These are phyloP conservation scores for Hirtodrosophila confusa DNA, from an alignment of 2,888 invertebrate genomes.

Conservation along the genomic window DNA sequence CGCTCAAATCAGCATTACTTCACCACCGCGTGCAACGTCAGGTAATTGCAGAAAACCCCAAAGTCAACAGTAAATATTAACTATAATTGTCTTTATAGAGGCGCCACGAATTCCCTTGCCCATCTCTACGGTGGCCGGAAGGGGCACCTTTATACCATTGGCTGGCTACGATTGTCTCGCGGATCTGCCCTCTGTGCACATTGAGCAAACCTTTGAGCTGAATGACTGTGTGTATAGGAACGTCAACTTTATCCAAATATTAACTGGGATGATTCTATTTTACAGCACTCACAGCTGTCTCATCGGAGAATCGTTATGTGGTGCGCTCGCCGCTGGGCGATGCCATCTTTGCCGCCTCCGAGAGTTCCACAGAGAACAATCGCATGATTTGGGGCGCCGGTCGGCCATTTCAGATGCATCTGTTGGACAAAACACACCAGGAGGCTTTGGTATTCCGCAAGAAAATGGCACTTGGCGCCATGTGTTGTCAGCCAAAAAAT, in stretches of 20 bases:
- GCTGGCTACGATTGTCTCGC: conserved; percentile 90
- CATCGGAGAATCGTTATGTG: conserved; percentile 90
- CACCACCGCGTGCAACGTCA: conserved; percentile 67
- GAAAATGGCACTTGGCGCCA: conserved; percentile 88
- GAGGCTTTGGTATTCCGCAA: conserved; percentile 91
- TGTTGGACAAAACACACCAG: conserved; percentile 92
- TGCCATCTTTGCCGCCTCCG: conserved; percentile 90
- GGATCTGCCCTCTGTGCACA: conserved; percentile 88
- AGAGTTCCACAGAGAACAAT: conserved; percentile 87
- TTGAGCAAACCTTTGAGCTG: conserved; percentile 92
- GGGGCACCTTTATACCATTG: conserved; percentile 84
- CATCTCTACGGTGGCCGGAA: conserved; percentile 77
- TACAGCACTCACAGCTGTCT: conserved; percentile 84
- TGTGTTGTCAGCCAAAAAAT: conserved; percentile 88
- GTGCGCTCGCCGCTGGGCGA: conserved; percentile 90
- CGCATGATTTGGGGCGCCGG: conserved; percentile 88
- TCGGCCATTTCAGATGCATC: conserved; percentile 90
- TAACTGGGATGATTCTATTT: not conserved
- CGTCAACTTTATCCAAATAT: not conserved
- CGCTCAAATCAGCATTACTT: conserved; percentile 79
- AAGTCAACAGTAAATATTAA: not conserved
- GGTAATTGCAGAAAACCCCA: conserved; percentile 30
- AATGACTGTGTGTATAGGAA: conserved; percentile 87
- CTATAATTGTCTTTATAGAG: conserved; percentile 20
- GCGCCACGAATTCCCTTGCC: conserved; percentile 70